These are phyloP conservation scores for Stramonita haemastoma DNA, from an alignment of 2,888 invertebrate species.

Conservation along the genomic window DNA sequence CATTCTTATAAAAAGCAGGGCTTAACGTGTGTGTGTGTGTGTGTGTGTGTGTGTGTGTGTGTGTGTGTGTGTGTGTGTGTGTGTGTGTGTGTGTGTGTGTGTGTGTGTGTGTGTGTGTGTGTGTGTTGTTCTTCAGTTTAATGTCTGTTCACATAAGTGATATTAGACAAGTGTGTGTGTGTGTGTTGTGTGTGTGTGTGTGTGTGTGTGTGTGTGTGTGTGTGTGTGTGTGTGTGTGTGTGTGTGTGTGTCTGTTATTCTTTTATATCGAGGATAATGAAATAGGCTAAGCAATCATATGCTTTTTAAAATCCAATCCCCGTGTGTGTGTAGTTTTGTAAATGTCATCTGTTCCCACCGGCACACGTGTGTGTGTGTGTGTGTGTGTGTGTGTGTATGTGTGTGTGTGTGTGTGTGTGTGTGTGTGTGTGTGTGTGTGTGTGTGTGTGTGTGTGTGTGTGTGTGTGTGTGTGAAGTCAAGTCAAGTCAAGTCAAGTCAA, in stretches of 20 bases:
- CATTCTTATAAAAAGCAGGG: no score
- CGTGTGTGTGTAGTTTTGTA: conserved; percentile 12
- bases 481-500: neutral
- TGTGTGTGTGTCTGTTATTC: neutral
- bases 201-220: conserved; percentile 21
- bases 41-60: neutral
- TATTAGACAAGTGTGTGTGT: no score
- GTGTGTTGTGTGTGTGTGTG: neutral
- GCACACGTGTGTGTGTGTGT: conserved; percentile 22
- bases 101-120: conserved; percentile 25
- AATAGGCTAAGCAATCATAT: no score
- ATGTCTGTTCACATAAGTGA: no score
- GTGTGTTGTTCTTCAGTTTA: no score
- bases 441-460: neutral
- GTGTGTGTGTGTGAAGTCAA: neutral
- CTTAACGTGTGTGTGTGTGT: conserved; percentile 11
- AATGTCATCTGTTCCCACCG: no score
- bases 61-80: conserved; percentile 18
- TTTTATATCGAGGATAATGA: no score
- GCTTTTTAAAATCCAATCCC: no score
- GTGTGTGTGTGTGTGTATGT: neutral
- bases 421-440: neutral
- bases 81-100: neutral
- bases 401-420: neutral
- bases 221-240: conserved; percentile 25